Percentiles rank a stretch among this genome's conserved stretches.
phyloP scores from a whole-genome alignment of 2,888 invertebrate genomes.

The Aproaerema taeniolella region DNA sequence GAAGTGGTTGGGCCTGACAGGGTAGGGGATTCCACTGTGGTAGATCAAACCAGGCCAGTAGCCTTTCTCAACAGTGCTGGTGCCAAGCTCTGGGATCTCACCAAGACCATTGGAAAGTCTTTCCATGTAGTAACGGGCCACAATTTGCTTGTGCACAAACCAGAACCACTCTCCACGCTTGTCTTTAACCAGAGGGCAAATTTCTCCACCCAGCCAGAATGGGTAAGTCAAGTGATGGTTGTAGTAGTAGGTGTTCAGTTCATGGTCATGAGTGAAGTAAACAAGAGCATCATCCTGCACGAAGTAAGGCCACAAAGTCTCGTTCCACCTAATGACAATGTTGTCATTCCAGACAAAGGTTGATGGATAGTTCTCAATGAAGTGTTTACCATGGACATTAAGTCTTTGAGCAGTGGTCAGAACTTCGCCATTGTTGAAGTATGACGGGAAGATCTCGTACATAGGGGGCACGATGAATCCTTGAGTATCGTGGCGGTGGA shows the following conservation, averaged over 20 bases:
- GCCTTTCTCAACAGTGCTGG: constrained; percentile 74
- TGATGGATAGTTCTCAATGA: constrained; percentile 44
- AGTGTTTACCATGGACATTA: constrained; percentile 51
- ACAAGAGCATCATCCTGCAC: constrained; percentile 74
- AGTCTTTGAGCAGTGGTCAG: constrained; percentile 81
- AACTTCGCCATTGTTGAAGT: constrained; percentile 82
- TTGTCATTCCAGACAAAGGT: constrained; percentile 58
- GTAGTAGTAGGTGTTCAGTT: constrained; percentile 81
- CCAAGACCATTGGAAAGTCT: constrained; percentile 83
- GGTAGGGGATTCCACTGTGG: constrained; percentile 81
- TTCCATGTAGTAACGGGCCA: constrained; percentile 86
- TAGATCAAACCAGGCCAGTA: constrained; percentile 80
- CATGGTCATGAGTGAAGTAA: constrained; percentile 86
- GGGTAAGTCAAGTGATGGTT: constrained; percentile 79
- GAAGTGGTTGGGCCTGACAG: constrained; percentile 77
- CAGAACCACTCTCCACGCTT: constrained; percentile 81
- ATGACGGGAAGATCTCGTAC: constrained; percentile 85
- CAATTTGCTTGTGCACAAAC: constrained; percentile 81
- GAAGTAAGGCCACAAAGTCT: constrained; percentile 75
- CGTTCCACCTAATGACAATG: constrained; percentile 79
- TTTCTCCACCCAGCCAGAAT: constrained; percentile 78
- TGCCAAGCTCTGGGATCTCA: constrained; percentile 79
- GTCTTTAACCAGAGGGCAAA: constrained; percentile 70
- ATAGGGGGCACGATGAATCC: constrained; percentile 82
- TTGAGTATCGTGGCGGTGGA: constrained; percentile 80